Evolutionary conservation across 2,888 invertebrate genomes (phyloP), one percentile per base, ranked within the genome.

Genomic region (Eupithecia vulgata): DNA sequence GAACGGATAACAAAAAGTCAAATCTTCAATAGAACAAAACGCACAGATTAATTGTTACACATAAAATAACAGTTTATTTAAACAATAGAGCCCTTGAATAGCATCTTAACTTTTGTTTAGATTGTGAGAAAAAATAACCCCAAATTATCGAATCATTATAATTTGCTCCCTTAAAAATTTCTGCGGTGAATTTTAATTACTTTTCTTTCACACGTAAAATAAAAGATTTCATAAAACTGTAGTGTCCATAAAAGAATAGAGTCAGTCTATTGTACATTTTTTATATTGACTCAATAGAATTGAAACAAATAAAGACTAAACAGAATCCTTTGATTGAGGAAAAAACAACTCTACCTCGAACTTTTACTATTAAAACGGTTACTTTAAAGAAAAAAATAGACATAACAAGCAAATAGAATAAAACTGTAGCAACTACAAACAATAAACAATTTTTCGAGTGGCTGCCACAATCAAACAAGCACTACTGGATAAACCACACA

Each of bases 101-200:
- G 77, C 76, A 77, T 76, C 66, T 81, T 79, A 85, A 83, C 84
- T 82, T 87, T 88, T 90, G 88, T 90, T 88, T 89, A 78, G 83
- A 86, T 86, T 88, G 89, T 90, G 88, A 86, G 89, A 90, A 90
- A 87, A 86, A 85, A 83, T 82, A 85, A 81, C 88, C 86, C 85
- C 74, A 81, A 84, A 88, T 89, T 85, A 87, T 74, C 74, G 67
- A 72, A 70, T 59, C 62, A 76, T 81, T 79, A 79, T 81, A 80
- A 81, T 81, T 84, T 80, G 78, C 75, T 34, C 57, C 65, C 42
- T 61, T 69, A 68, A 74, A 25, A n/a, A 67, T 76, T 75, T 34
- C 17, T 72, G 72, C 30, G 73, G 69, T 66, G 25, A 21, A 64
- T 57, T 57, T 57, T n/a, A 45, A 35, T 59, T 57, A 67, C 25